phyloP scores from a whole-genome alignment of 2,113 vertebrate genomes.

The Callorhinus ursinus region DNA sequence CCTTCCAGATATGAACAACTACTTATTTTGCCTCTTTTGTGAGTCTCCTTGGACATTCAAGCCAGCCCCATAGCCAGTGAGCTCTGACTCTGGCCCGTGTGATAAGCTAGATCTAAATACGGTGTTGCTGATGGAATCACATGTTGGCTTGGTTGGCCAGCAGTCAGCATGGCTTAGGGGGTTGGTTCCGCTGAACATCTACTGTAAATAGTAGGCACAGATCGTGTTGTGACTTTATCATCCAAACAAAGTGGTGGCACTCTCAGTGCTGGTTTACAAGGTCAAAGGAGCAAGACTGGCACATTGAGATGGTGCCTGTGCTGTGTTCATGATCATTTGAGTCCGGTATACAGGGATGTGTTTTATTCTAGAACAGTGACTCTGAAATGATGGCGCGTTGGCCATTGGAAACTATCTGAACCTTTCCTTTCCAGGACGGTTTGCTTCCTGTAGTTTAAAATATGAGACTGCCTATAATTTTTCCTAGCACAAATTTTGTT shows the following conservation, averaged over 20 bases:
- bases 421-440: not conserved
- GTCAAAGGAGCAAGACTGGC: not conserved
- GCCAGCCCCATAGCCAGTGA: not conserved
- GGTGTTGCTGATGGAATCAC: not conserved
- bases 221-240: not conserved
- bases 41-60: not conserved
- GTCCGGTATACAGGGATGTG: not conserved
- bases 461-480: not conserved
- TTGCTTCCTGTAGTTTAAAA: not conserved
- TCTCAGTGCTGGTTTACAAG: not conserved
- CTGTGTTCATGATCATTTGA: not conserved
- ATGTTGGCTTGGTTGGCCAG: not conserved
- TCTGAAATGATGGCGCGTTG: not conserved
- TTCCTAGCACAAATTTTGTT: not conserved
- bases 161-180: not conserved
- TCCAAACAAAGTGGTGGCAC: not conserved
- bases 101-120: not conserved
- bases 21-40: not conserved
- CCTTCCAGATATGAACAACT: not conserved
- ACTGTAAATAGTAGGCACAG: not conserved
- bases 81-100: not conserved
- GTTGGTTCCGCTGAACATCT: not conserved
- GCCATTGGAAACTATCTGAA: not conserved
- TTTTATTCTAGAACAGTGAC: not conserved
- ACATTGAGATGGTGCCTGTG: rapidly evolving